Base-by-base conservation (phyloP, 2,888 invertebrate genomes). In the Lamellibrachia columna region DNA sequence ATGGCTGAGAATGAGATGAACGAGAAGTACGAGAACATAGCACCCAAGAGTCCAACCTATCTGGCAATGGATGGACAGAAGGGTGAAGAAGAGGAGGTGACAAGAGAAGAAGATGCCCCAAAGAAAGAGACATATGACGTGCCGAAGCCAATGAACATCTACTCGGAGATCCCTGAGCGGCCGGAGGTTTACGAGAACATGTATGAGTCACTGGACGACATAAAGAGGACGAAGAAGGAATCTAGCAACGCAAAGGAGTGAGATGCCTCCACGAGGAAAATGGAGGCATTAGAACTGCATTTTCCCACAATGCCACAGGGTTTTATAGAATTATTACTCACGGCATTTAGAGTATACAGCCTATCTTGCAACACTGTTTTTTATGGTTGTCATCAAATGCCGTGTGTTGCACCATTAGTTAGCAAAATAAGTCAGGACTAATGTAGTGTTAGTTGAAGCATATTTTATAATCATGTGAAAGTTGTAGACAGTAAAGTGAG, bases 131-230 rank as follows among this genome's bases (percentile, higher is more conserved):
- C 75, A 3, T 75, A 75, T 22, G 75, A 75, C 6, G 75, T 75
- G 22, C 75, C 75, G 75, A 75, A 75, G 75, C 75, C 75, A 6
- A 75, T 75, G 75, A 75, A 75, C 75, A 75, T 75, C 75, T 75
- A 75, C 75, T 75, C 75, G 75, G 75, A 75, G 75, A 75, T 75
- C 75, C 75, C 75, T 3, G 75, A 75, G n/a, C 75, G 75, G 75
- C 75, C 75, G 22, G 75, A 75, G 75, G n/a, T 75, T 22, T 75
- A 75, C 22, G 75, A 75, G 75, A 75, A 75, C 75, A 75, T 75
- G 75, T 75, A 75, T n/a, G 75, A 75, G 75, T 75, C 75, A 22
- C 22, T 75, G 75, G 75, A 75, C 6, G 75, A 75, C 22, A n/a
- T 75, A n/a, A 75, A 75, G 22, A 11, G 75, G n/a, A 75, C 15